phyloP scores from a whole-genome alignment of 2,797 vertebrate genomes.

The Amniataba percoides region DNA sequence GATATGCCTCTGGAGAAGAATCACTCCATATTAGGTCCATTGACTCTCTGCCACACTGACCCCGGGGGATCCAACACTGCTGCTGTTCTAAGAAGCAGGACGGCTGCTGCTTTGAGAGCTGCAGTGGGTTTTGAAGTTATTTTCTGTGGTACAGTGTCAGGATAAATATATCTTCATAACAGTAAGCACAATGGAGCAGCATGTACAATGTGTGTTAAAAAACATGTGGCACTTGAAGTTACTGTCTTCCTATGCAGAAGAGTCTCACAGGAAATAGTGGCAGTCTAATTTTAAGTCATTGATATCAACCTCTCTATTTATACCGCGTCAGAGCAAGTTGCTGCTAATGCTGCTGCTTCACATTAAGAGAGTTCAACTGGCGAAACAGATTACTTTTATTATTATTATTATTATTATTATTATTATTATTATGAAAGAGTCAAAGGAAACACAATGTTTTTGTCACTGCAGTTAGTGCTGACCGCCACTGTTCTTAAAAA shows the following conservation, averaged over 20 bases:
- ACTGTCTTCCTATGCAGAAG: too few species aligned
- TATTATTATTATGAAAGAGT: not conserved
- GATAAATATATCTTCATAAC: conserved; percentile 23
- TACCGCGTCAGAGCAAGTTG: not conserved
- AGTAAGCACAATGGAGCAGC: not conserved
- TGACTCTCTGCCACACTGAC: conserved; percentile 71
- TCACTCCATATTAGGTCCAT: conserved; percentile 75
- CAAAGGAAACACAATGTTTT: not conserved
- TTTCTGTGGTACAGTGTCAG: conserved; percentile 26
- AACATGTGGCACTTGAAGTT: not conserved
- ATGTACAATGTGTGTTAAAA: not conserved
- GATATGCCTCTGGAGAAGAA: conserved; percentile 73
- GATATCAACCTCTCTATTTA: not conserved
- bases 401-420: too few species aligned
- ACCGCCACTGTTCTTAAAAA: not conserved
- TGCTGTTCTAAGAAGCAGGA: conserved; percentile 61
- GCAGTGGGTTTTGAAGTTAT: conserved; percentile 28
- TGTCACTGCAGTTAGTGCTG: not conserved
- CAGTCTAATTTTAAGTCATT: not conserved
- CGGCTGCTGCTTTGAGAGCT: conserved; percentile 43
- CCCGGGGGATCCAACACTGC: conserved; percentile 66
- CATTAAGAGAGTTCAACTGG: not conserved
- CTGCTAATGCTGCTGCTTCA: not conserved
- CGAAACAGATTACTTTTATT: not conserved
- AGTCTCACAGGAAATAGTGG: not conserved